Evolutionary conservation across 2,113 vertebrate genomes (phyloP).

Genomic region (Lagenorhynchus albirostris): DNA sequence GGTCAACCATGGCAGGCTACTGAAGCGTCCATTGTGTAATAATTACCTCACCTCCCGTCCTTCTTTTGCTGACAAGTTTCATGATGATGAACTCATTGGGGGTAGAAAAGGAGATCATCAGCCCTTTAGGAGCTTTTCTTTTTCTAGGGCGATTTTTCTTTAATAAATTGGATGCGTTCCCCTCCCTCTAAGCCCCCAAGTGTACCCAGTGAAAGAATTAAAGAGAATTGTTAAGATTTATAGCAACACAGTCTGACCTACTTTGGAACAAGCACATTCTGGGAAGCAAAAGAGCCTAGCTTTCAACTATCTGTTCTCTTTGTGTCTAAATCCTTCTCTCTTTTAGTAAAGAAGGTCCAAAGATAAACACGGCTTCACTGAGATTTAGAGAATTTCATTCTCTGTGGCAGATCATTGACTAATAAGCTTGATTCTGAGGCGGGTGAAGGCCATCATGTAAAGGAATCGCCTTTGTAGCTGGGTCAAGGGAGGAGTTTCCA

Average conservation of each 20-base stretch:
- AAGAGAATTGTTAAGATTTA: slow-evolving; percentile 70
- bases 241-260: slow-evolving; percentile 62
- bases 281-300: slow-evolving; percentile 27
- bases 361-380: slow-evolving; percentile 37
- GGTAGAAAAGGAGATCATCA: background rate
- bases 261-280: slow-evolving; percentile 59
- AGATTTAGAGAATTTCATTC: slow-evolving; percentile 47
- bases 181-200: background rate
- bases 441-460: background rate
- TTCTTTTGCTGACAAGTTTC: slow-evolving; percentile 39
- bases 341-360: slow-evolving; percentile 29
- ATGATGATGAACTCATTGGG: slow-evolving; percentile 25
- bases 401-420: background rate
- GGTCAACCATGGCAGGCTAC: background rate
- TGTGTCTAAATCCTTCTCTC: slow-evolving; percentile 56
- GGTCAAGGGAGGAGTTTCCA: slow-evolving; percentile 35
- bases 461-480: slow-evolving; percentile 27
- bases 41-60: background rate
- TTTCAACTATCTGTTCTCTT: slow-evolving; percentile 59
- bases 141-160: slow-evolving; percentile 29
- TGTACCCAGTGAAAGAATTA: slow-evolving; percentile 40
- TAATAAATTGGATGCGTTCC: slow-evolving; percentile 46
- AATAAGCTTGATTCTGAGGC: slow-evolving; percentile 29
- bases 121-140: slow-evolving; percentile 2
- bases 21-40: background rate